Conservation (phyloP, 2,797 vertebrate genomes). For the Eleutherodactylus coqui region DNA sequence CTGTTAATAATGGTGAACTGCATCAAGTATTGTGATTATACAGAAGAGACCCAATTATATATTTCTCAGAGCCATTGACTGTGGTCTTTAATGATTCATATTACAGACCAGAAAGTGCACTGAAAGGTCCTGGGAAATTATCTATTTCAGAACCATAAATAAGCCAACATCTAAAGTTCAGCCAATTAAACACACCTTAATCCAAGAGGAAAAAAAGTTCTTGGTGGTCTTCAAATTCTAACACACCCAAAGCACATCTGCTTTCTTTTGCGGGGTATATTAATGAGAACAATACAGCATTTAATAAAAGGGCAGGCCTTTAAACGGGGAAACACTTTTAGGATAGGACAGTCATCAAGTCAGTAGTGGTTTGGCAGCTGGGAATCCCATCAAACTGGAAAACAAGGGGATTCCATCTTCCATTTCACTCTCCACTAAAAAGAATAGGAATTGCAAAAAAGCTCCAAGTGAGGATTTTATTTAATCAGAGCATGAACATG, state of each 20-base stretch:
- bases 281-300: constrained; percentile 12
- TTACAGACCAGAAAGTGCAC: background rate
- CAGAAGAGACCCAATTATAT: background rate
- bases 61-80: background rate
- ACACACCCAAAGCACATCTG: constrained; percentile 13
- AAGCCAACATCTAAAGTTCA: constrained; percentile 2
- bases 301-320: background rate
- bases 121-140: constrained; percentile 32
- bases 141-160: background rate
- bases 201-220: background rate
- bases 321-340: background rate
- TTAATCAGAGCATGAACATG: background rate
- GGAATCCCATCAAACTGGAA: background rate
- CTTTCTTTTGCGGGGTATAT: background rate
- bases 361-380: background rate
- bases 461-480: background rate
- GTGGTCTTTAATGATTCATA: background rate
- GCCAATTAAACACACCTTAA: constrained; percentile 57
- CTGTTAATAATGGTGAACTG: no score
- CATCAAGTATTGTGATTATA: no score
- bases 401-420: background rate
- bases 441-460: background rate
- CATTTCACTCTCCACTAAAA: background rate
- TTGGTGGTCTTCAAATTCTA: constrained; percentile 43
- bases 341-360: background rate